These are phyloP conservation scores for Thymelicus lineola DNA, from an alignment of 2,888 invertebrate species.

Conservation along the genomic window DNA sequence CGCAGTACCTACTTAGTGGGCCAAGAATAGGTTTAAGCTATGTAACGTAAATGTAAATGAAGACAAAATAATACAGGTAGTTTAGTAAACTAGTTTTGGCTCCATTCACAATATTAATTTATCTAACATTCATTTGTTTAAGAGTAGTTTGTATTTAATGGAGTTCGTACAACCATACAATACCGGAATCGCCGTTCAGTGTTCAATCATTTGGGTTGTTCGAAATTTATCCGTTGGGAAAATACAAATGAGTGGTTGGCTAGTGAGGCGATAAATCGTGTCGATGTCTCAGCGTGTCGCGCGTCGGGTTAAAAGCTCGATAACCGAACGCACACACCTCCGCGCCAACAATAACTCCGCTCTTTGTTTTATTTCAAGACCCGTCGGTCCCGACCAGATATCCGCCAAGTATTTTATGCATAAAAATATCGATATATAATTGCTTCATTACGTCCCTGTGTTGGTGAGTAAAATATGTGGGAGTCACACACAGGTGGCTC, in stretches of 20 bases:
- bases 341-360: constrained; percentile 80
- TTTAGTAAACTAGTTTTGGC: no score
- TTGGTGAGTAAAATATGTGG: constrained; percentile 85
- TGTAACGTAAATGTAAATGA: no score
- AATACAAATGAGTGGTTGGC: constrained; percentile 82
- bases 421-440: constrained; percentile 86
- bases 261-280: constrained; percentile 82
- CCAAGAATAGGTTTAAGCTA: no score
- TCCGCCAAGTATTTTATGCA: constrained; percentile 84
- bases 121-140: no score
- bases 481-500: constrained; percentile 77
- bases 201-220: constrained; percentile 74
- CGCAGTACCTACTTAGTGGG: no score
- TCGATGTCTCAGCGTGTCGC: constrained; percentile 82
- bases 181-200: constrained; percentile 42
- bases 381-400: constrained; percentile 72
- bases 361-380: constrained; percentile 81
- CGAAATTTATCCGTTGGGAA: constrained; percentile 77
- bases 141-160: not conserved
- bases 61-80: no score
- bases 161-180: constrained; percentile 24
- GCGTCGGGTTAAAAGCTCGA: constrained; percentile 84
- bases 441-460: constrained; percentile 85
- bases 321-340: constrained; percentile 79
- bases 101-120: no score